phyloP scores from a whole-genome alignment of 2,797 vertebrate species.

The Ceyx erithaca region DNA sequence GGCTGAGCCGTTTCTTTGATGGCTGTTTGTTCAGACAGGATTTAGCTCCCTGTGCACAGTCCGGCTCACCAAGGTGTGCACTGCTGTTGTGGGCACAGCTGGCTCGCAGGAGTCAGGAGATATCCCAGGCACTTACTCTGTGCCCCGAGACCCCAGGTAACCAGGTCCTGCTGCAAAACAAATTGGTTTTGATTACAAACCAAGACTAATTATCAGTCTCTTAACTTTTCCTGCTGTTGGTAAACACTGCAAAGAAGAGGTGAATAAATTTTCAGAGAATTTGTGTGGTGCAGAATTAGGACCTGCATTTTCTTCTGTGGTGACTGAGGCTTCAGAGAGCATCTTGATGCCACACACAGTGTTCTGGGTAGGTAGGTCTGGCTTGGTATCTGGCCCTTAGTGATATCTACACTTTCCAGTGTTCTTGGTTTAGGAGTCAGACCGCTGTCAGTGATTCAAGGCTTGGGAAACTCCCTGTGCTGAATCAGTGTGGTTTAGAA shows the following conservation, averaged over 20 bases:
- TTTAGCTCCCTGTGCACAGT: neutral
- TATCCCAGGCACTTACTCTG: neutral
- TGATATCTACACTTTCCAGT: neutral
- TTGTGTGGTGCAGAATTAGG: neutral
- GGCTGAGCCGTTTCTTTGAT: neutral
- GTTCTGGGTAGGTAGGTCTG: neutral
- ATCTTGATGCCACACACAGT: neutral
- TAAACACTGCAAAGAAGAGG: neutral
- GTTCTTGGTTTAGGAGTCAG: constrained; percentile 3
- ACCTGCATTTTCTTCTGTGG: neutral
- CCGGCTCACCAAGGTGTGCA: neutral
- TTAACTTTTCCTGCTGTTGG: neutral
- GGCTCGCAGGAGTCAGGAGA: neutral
- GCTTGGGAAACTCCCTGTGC: constrained; percentile 6
- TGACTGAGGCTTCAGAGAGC: neutral
- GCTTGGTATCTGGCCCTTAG: neutral
- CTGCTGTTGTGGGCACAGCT: neutral
- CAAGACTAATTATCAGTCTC: neutral
- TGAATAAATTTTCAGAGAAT: neutral
- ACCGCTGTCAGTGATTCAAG: constrained; percentile 7
- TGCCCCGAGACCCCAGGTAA: neutral
- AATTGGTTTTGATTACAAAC: neutral
- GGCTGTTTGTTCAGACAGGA: constrained; percentile 18
- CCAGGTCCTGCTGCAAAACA: neutral
- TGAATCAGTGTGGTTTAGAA: constrained; percentile 9